These are phyloP conservation scores for Leptocoma aspasia DNA, from an alignment of 2,113 vertebrate species.

Conservation along the genomic window DNA sequence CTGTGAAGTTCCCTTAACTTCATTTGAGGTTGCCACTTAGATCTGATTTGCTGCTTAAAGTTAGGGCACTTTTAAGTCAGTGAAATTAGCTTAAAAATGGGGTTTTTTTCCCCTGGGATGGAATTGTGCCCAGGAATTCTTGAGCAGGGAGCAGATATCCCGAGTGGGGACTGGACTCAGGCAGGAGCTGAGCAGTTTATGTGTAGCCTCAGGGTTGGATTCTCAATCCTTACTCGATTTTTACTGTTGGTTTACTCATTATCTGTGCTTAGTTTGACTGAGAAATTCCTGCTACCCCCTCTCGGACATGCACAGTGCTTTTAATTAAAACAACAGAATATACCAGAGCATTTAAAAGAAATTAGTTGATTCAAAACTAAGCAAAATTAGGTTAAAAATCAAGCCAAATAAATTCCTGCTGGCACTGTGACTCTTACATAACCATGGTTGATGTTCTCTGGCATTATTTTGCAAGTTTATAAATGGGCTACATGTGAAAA, in stretches of 20 bases:
- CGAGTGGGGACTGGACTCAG: neutral
- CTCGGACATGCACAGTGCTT: neutral
- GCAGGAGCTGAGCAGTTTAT: slow-evolving; percentile 9
- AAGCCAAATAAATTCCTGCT: neutral
- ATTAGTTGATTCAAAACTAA: neutral
- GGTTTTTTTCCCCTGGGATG: neutral
- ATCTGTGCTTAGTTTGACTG: slow-evolving; percentile 63
- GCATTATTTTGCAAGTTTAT: neutral
- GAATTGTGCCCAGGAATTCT: neutral
- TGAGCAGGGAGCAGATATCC: neutral
- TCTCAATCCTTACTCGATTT: slow-evolving; percentile 29
- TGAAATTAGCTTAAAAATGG: neutral
- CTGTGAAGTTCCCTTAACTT: neutral
- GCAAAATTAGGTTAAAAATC: neutral
- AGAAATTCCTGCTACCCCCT: slow-evolving; percentile 13
- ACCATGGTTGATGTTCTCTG: neutral
- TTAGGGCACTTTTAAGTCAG: neutral
- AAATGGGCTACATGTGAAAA: neutral
- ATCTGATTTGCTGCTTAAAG: neutral
- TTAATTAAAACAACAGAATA: neutral
- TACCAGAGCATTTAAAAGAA: neutral
- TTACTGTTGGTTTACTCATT: slow-evolving; percentile 38
- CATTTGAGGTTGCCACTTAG: neutral
- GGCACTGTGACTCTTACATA: neutral
- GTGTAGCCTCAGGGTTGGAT: neutral